A percentile compares a stretch with the other conserved stretches of the same genome.
These are phyloP conservation scores for Zenarchopterus dispar DNA, from an alignment of 2,797 vertebrate species.

Conservation along the genomic window DNA sequence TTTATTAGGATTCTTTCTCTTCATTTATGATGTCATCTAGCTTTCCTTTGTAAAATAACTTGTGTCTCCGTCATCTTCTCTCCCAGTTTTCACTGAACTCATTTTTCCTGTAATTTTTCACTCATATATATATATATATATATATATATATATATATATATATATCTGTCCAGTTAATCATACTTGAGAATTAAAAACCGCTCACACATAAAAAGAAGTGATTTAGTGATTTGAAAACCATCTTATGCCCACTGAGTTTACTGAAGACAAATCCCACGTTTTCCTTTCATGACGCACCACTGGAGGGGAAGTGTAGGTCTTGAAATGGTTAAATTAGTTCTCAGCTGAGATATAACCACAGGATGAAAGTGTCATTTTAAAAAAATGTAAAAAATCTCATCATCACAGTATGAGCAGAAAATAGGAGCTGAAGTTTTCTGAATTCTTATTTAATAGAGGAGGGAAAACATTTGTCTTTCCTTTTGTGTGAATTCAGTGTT, in stretches of 20 bases:
- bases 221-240: too few relatives aligned
- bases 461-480: conserved; percentile 9
- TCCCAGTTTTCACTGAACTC: background rate
- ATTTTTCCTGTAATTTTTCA: too few relatives aligned
- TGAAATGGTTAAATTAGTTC: too few relatives aligned
- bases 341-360: too few relatives aligned
- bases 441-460: background rate
- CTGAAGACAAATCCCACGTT: background rate
- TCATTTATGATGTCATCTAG: background rate
- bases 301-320: too few relatives aligned
- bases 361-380: too few relatives aligned
- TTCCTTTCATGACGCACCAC: too few relatives aligned
- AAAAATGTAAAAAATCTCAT: background rate
- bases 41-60: background rate
- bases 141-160: too few relatives aligned
- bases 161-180: background rate
- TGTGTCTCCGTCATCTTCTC: background rate
- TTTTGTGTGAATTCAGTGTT: conserved; percentile 5
- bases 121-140: too few relatives aligned
- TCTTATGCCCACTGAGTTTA: background rate
- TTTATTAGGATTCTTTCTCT: conserved; percentile 1
- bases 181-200: conserved; percentile 1
- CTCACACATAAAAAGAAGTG: too few relatives aligned
- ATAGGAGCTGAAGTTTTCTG: background rate
- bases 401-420: background rate